phyloP scores from a whole-genome alignment of 64 coral and sea anemone species.

The Cladopsammia gracilis region DNA sequence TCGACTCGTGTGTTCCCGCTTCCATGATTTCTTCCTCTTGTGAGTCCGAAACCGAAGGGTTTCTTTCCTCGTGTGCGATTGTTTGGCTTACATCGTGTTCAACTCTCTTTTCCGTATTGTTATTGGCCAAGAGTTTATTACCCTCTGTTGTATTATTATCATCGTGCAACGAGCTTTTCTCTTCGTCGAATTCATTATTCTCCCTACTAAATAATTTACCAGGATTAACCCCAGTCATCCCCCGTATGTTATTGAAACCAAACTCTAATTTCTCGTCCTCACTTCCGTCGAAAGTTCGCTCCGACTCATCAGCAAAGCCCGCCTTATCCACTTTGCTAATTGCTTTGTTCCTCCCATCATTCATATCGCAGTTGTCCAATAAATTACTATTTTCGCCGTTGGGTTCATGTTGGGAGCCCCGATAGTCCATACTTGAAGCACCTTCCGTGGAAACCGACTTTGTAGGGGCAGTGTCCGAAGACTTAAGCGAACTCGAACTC shows the following conservation, averaged over 20 bases:
- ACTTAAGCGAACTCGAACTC: background rate
- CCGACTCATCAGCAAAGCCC: background rate
- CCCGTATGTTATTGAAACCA: constrained; percentile 30
- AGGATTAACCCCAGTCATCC: constrained; percentile 33
- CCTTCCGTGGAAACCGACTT: background rate
- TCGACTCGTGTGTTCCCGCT: background rate
- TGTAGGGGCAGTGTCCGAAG: background rate
- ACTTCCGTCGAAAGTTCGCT: constrained; percentile 52
- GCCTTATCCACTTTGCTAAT: background rate
- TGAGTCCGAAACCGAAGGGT: constrained; percentile 13
- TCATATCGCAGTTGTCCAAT: background rate
- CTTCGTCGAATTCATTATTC: constrained; percentile 73
- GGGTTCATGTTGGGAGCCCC: background rate
- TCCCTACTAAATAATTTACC: constrained; percentile 76
- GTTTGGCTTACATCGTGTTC: constrained; percentile 37
- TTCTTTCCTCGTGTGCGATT: constrained; percentile 16
- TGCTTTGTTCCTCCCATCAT: constrained; percentile 12
- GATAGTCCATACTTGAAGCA: background rate
- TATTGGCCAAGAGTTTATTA: constrained; percentile 53
- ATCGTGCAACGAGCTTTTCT: constrained; percentile 33
- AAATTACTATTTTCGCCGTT: background rate
- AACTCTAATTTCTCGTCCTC: constrained; percentile 17
- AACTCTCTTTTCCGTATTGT: constrained; percentile 23
- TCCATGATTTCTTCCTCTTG: constrained; percentile 18
- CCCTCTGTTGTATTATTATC: constrained; percentile 44